A percentile compares a stretch with the other conserved stretches of the same genome.
These are phyloP conservation scores for Zelleria hepariella DNA, from an alignment of 2,888 invertebrate species.

Conservation along the genomic window DNA sequence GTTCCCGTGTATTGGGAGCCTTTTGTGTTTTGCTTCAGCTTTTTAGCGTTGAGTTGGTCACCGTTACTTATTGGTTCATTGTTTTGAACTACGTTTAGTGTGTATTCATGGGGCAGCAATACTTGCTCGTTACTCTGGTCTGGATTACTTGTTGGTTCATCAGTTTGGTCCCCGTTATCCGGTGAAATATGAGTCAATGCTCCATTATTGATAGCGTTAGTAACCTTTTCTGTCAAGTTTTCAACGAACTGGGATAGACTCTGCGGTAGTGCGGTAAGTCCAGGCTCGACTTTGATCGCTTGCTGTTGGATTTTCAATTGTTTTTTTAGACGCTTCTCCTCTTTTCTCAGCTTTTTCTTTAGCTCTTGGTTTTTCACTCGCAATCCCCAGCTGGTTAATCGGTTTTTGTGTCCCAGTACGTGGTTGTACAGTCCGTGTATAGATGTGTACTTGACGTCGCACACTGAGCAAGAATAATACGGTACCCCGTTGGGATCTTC, in stretches of 20 bases:
- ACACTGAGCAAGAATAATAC: slow-evolving; percentile 55
- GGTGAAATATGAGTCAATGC: slow-evolving; percentile 6
- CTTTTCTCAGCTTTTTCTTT: slow-evolving; percentile 44
- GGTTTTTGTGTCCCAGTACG: slow-evolving; percentile 46
- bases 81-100: slow-evolving; percentile 7
- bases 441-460: slow-evolving; percentile 40
- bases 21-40: slow-evolving; percentile 6
- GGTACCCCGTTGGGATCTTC: slow-evolving; percentile 44
- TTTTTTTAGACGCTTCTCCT: slow-evolving; percentile 39
- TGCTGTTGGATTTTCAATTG: slow-evolving; percentile 26
- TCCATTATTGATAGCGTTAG: not conserved
- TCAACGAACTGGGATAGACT: slow-evolving; percentile 20
- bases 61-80: slow-evolving; percentile 3
- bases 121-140: slow-evolving; percentile 7
- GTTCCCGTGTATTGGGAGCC: slow-evolving; percentile 4
- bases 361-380: slow-evolving; percentile 39
- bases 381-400: slow-evolving; percentile 54
- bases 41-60: slow-evolving; percentile 5
- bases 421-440: slow-evolving; percentile 47
- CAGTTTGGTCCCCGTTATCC: slow-evolving; percentile 11
- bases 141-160: slow-evolving; percentile 12
- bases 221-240: not conserved
- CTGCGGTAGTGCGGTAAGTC: slow-evolving; percentile 47
- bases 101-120: slow-evolving; percentile 11
- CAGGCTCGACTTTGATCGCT: slow-evolving; percentile 24